Conservation (phyloP, 1,140 invertebrate species). For the Probaryconus sp. region DNA sequence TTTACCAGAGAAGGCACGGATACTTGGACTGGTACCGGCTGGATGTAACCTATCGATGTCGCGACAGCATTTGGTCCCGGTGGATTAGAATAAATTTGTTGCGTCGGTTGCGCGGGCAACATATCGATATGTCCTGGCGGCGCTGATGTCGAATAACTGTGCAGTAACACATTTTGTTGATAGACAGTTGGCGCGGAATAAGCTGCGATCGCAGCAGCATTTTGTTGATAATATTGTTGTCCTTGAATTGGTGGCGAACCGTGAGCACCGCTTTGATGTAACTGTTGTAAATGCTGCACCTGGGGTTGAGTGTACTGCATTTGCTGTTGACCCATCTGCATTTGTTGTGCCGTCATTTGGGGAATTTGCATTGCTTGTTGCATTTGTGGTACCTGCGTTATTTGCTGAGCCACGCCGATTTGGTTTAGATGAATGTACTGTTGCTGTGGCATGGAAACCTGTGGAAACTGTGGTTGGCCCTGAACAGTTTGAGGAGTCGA, state of each 20-base stretch:
- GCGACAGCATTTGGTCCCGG: conserved; percentile 56
- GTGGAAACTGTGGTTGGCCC: conserved; percentile 78
- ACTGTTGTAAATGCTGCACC: conserved; percentile 69
- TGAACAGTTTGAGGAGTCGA: conserved; percentile 79
- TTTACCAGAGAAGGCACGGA: conserved; percentile 69
- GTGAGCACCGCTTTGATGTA: conserved; percentile 66
- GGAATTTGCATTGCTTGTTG: conserved; percentile 66
- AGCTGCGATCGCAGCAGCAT: conserved; percentile 58
- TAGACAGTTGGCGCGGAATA: conserved; percentile 64
- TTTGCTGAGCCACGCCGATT: conserved; percentile 78
- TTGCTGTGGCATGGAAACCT: conserved; percentile 76
- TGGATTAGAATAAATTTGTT: conserved; percentile 70
- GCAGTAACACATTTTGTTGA: conserved; percentile 75
- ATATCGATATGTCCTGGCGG: conserved; percentile 70
- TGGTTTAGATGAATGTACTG: conserved; percentile 74
- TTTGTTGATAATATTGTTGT: conserved; percentile 72
- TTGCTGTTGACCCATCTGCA: conserved; percentile 64
- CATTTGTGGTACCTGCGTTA: conserved; percentile 74
- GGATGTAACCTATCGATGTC: conserved; percentile 69
- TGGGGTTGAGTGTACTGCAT: conserved; percentile 66
- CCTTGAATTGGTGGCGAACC: conserved; percentile 65
- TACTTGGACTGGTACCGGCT: conserved; percentile 69
- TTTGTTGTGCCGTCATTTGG: conserved; percentile 71
- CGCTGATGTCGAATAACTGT: conserved; percentile 72
- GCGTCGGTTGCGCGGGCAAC: conserved; percentile 64